Conservation (phyloP, 2,113 vertebrate genomes). For the Suncus etruscus region DNA sequence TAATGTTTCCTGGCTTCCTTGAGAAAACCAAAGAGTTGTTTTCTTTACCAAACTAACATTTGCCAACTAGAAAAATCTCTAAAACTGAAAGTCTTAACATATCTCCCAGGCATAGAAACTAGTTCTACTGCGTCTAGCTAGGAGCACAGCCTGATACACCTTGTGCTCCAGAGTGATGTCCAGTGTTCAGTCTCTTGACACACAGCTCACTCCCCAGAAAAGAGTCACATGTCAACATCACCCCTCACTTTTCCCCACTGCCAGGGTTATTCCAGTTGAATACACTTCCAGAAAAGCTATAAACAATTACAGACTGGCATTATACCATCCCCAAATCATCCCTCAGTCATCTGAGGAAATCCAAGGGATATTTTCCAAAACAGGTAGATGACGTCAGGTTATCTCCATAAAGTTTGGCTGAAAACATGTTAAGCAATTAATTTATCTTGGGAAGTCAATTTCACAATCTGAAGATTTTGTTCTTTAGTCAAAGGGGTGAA, state of each 20-base stretch:
- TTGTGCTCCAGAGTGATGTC: neutral
- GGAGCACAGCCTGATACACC: conserved; percentile 12
- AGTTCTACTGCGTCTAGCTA: neutral
- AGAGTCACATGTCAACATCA: conserved; percentile 55
- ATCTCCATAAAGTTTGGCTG: conserved; percentile 12
- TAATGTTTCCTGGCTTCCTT: neutral
- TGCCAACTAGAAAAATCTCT: neutral
- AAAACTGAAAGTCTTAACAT: neutral
- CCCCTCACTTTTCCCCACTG: conserved; percentile 52
- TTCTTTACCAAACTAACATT: neutral
- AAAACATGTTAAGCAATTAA: conserved; percentile 47
- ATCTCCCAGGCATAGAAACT: neutral
- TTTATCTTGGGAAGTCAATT: conserved; percentile 18
- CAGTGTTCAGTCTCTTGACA: conserved; percentile 11
- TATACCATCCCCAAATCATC: neutral
- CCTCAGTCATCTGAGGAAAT: conserved; percentile 35
- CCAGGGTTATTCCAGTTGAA: conserved; percentile 61
- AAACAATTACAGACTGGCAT: neutral
- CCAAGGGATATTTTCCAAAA: conserved; percentile 30
- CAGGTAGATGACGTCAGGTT: neutral
- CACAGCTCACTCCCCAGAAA: conserved; percentile 55
- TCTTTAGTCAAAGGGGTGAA: conserved; percentile 40
- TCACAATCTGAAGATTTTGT: conserved; percentile 3
- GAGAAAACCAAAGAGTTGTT: conserved; percentile 14
- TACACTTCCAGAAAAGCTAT: neutral